Conservation (phyloP, 2,113 vertebrate species). For the Proteles cristata region DNA sequence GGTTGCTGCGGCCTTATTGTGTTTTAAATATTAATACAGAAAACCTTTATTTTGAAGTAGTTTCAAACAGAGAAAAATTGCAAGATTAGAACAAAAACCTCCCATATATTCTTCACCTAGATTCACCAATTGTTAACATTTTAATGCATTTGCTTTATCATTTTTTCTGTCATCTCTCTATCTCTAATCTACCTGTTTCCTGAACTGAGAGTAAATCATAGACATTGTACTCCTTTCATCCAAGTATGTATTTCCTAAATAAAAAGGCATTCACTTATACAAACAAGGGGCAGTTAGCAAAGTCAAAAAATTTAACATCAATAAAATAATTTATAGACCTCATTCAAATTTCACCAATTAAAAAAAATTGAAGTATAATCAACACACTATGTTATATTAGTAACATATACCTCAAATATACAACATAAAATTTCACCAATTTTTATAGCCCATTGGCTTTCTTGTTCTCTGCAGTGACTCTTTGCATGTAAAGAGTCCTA, state of each 20-base stretch:
- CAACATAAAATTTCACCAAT: neutral
- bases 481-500: neutral
- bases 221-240: neutral
- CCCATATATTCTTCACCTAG: neutral
- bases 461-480: neutral
- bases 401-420: neutral
- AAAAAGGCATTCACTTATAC: neutral
- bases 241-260: neutral
- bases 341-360: neutral
- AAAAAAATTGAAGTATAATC: neutral
- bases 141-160: neutral
- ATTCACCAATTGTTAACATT: neutral
- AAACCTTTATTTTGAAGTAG: neutral
- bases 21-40: constrained; percentile 7
- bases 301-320: constrained; percentile 1
- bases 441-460: neutral
- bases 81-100: neutral
- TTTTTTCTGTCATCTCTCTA: neutral
- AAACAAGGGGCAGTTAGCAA: neutral
- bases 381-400: neutral
- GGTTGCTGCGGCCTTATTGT: neutral
- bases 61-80: constrained; percentile 12
- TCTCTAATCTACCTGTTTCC: neutral
- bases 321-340: neutral
- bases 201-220: neutral